Evolutionary conservation across 2,113 vertebrate species (phyloP).

Genomic region (Strix uralensis): DNA sequence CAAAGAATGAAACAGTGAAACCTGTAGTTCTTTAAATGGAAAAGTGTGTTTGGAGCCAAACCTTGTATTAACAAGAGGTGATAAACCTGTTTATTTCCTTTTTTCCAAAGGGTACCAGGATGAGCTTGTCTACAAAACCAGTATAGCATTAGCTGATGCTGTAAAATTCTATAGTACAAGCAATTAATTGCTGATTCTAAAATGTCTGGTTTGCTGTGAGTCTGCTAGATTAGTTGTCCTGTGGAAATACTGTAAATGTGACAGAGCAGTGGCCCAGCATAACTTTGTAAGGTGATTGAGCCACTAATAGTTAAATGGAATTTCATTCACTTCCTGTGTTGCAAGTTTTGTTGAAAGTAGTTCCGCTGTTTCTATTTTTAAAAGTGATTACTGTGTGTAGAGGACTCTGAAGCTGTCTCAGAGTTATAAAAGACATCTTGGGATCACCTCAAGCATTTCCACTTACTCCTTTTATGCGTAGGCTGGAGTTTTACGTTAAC

Average conservation of each 20-base stretch:
- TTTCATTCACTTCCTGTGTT: slow-evolving; percentile 73
- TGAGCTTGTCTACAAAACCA: not conserved
- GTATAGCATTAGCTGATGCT: not conserved
- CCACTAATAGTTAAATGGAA: slow-evolving; percentile 61
- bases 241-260: not conserved
- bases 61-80: not conserved
- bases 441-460: slow-evolving; percentile 15
- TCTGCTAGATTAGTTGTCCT: not conserved
- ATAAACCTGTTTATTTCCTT: not conserved
- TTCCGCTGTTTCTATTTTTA: slow-evolving; percentile 73
- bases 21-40: not conserved
- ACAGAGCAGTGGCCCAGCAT: not conserved
- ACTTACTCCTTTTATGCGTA: not conserved
- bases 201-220: not conserved
- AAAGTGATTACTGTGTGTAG: slow-evolving; percentile 18
- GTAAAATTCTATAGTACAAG: not conserved
- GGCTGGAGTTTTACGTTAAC: not conserved
- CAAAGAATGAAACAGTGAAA: not conserved
- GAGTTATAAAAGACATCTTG: slow-evolving; percentile 12
- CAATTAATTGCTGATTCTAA: not conserved
- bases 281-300: not conserved
- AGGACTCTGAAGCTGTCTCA: slow-evolving; percentile 9
- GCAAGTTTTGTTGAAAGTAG: slow-evolving; percentile 65
- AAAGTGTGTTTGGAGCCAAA: not conserved
- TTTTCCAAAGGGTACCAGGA: not conserved